These are phyloP conservation scores for Ommatoiulus sabulosus DNA, from an alignment of 2,888 invertebrate species.

Conservation along the genomic window DNA sequence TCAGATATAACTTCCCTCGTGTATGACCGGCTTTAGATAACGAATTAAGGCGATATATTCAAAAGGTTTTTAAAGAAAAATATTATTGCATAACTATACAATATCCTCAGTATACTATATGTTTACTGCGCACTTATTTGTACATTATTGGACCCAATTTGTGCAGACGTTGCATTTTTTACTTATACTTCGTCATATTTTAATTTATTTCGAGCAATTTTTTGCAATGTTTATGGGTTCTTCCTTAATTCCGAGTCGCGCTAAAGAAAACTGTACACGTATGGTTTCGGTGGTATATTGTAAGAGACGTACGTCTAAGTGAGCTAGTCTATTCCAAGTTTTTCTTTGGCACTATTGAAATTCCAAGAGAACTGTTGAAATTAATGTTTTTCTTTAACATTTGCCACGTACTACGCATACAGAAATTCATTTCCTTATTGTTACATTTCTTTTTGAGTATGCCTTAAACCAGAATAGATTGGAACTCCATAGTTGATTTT, in stretches of 20 bases:
- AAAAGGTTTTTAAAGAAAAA: too few relatives aligned
- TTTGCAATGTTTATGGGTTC: neutral
- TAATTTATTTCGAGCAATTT: neutral
- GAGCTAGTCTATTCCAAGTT: neutral
- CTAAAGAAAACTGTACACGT: neutral
- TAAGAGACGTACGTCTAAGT: neutral
- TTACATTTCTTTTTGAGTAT: neutral
- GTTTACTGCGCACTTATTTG: too few relatives aligned
- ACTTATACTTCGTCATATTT: neutral
- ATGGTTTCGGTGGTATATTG: neutral
- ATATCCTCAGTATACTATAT: too few relatives aligned
- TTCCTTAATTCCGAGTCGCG: neutral
- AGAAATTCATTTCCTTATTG: conserved; percentile 6
- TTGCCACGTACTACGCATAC: neutral
- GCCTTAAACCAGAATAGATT: neutral
- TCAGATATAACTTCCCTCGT: too few relatives aligned
- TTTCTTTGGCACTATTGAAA: neutral
- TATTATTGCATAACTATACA: too few relatives aligned
- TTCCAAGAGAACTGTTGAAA: neutral
- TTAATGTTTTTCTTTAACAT: neutral
- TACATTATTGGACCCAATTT: neutral
- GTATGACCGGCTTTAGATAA: too few relatives aligned
- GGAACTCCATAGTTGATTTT: neutral
- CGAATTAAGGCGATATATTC: too few relatives aligned
- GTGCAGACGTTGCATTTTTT: neutral